These are phyloP conservation scores for Anoplius nigerrimus DNA, from an alignment of 2,888 invertebrate species.

Conservation along the genomic window DNA sequence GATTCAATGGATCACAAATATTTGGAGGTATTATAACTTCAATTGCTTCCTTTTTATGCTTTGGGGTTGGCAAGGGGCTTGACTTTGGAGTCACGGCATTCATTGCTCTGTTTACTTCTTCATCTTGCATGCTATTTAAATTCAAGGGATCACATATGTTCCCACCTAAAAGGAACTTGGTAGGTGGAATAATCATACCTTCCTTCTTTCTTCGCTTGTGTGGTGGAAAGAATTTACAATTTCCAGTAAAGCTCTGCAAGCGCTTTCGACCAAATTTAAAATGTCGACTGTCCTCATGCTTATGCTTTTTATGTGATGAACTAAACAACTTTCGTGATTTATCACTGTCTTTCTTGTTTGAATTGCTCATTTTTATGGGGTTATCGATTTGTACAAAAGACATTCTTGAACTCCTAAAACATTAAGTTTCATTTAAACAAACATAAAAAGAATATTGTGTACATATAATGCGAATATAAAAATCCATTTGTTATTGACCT, in stretches of 20 bases:
- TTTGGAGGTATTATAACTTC: constrained; percentile 96
- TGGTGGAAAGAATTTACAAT: constrained; percentile 85
- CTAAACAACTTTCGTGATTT: constrained; percentile 65
- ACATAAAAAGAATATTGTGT: neutral
- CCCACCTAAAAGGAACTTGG: constrained; percentile 94
- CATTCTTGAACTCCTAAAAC: constrained; percentile 63
- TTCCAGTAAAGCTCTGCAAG: constrained; percentile 80
- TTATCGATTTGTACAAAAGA: constrained; percentile 75
- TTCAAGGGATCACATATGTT: constrained; percentile 97
- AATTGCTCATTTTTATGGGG: constrained; percentile 69
- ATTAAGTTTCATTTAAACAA: constrained; percentile 4
- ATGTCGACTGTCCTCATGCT: constrained; percentile 71
- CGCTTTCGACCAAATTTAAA: constrained; percentile 79
- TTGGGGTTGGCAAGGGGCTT: constrained; percentile 92
- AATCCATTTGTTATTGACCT: no score
- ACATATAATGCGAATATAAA: neutral
- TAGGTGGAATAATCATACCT: constrained; percentile 87
- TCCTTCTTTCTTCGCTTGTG: constrained; percentile 85
- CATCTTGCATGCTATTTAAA: constrained; percentile 91
- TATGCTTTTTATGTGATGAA: constrained; percentile 69
- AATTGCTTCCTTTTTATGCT: constrained; percentile 85
- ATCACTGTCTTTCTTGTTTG: constrained; percentile 68
- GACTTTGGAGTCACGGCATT: constrained; percentile 95
- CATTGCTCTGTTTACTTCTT: constrained; percentile 86
- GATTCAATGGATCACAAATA: constrained; percentile 92